phyloP scores from a whole-genome alignment of 2,113 vertebrate species.

The Turdus rufiventris region DNA sequence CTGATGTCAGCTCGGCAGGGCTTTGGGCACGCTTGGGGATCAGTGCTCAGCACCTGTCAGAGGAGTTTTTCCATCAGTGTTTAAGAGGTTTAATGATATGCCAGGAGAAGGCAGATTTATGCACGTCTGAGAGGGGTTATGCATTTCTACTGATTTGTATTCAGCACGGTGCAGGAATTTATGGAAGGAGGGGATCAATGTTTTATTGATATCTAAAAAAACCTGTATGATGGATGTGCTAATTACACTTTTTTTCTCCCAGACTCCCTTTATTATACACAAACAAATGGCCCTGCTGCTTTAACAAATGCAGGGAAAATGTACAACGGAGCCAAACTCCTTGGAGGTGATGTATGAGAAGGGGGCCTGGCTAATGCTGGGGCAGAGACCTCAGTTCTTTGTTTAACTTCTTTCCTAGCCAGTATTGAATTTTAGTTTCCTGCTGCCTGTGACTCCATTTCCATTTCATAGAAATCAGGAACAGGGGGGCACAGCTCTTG shows the following conservation, averaged over 20 bases:
- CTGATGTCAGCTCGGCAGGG: neutral
- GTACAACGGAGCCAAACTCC: rapidly evolving
- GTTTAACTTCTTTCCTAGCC: neutral
- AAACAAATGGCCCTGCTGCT: neutral
- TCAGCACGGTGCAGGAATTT: neutral
- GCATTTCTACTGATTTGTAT: slow-evolving; percentile 4
- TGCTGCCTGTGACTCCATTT: neutral
- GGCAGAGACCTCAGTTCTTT: neutral
- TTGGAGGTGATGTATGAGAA: neutral
- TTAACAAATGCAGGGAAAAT: neutral
- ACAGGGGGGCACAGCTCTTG: neutral
- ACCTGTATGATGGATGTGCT: slow-evolving; percentile 2
- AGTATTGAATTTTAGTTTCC: neutral
- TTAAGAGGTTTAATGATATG: neutral
- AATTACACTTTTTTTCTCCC: neutral
- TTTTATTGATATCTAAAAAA: slow-evolving; percentile 46
- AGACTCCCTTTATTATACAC: neutral
- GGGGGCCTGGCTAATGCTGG: neutral
- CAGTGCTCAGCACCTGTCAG: neutral
- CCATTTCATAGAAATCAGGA: neutral
- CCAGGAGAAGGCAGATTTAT: slow-evolving; percentile 20
- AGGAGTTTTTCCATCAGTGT: neutral
- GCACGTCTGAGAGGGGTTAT: neutral
- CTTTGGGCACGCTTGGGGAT: rapidly evolving
- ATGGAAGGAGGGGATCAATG: neutral